phyloP scores from a whole-genome alignment of 2,888 invertebrate genomes.

The Spilosoma lubricipeda region DNA sequence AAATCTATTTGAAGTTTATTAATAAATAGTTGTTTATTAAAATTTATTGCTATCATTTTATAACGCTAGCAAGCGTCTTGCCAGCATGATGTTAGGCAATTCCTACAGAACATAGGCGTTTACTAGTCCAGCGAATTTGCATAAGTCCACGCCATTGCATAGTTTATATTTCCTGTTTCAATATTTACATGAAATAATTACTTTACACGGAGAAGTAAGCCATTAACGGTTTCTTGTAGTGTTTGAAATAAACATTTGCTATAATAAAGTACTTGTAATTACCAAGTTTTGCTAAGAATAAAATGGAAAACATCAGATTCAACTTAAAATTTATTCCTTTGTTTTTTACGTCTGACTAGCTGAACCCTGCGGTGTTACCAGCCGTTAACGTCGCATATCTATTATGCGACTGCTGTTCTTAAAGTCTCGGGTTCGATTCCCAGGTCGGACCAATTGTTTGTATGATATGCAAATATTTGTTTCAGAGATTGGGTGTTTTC shows the following conservation, averaged over 20 bases:
- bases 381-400: too few relatives aligned
- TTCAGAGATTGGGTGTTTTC: too few relatives aligned
- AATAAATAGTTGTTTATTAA: not conserved
- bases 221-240: not conserved
- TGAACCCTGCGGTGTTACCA: too few relatives aligned
- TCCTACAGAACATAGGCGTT: constrained; percentile 3
- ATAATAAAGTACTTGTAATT: not conserved
- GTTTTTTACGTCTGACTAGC: too few relatives aligned
- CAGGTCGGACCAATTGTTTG: too few relatives aligned
- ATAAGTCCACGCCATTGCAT: constrained; percentile 35
- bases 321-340: too few relatives aligned
- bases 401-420: too few relatives aligned
- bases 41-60: not conserved
- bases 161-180: constrained; percentile 11
- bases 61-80: not conserved
- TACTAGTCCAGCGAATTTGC: not conserved
- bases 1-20: too few relatives aligned
- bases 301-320: not conserved
- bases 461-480: too few relatives aligned
- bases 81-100: not conserved
- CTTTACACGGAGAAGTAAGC: not conserved
- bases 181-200: constrained; percentile 5
- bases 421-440: too few relatives aligned
- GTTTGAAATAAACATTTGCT: not conserved
- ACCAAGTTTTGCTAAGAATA: not conserved